These are phyloP conservation scores for Philonicus albiceps DNA, from an alignment of 2,888 invertebrate genomes.

Conservation along the genomic window DNA sequence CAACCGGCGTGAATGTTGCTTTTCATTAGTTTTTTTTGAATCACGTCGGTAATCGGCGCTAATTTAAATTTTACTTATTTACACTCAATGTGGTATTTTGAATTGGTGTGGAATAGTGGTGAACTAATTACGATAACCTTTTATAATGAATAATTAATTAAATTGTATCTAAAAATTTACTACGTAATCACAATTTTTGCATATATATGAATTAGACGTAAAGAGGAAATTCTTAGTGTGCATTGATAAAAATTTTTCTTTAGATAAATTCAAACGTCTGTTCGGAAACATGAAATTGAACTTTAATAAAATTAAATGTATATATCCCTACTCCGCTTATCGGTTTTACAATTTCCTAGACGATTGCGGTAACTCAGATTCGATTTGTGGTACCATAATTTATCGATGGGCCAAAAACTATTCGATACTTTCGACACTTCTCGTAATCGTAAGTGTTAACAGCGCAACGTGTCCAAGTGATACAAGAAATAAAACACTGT, in stretches of 20 bases:
- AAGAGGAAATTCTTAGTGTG: background rate
- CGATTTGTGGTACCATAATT: background rate
- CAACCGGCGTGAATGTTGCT: background rate
- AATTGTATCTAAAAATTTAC: too few relatives aligned
- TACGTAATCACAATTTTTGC: background rate
- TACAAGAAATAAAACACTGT: background rate
- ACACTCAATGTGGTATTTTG: background rate
- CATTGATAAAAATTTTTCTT: background rate
- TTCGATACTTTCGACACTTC: background rate
- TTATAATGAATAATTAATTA: too few relatives aligned
- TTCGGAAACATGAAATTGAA: background rate
- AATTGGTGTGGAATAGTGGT: too few relatives aligned
- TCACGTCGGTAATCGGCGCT: background rate
- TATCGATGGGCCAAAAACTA: background rate
- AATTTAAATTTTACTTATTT: background rate
- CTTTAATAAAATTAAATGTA: conserved; percentile 9
- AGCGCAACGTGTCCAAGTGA: background rate
- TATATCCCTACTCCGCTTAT: background rate
- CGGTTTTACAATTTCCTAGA: background rate
- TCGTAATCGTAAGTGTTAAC: background rate
- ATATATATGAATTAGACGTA: background rate
- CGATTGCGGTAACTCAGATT: background rate
- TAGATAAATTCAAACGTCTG: background rate
- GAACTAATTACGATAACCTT: too few relatives aligned
- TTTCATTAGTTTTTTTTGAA: background rate